These are phyloP conservation scores for Epinephelus coioides DNA, from an alignment of 2,797 vertebrate genomes.

Conservation along the genomic window DNA sequence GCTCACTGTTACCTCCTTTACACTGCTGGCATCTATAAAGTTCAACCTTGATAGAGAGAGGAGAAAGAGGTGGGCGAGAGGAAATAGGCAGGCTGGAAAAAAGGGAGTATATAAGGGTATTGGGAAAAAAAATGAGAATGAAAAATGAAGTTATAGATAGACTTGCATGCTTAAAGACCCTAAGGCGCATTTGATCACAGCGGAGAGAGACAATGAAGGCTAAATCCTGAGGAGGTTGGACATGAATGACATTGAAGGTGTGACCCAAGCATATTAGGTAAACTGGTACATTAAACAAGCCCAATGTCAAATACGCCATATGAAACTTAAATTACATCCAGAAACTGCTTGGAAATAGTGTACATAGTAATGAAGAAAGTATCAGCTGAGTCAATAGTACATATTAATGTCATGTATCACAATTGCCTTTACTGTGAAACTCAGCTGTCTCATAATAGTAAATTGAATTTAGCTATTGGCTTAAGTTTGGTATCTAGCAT, in stretches of 20 bases:
- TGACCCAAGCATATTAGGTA: slow-evolving; percentile 30
- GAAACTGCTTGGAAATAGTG: neutral
- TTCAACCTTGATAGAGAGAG: slow-evolving; percentile 84
- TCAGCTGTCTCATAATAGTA: neutral
- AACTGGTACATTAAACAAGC: slow-evolving; percentile 9
- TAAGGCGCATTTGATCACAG: slow-evolving; percentile 60
- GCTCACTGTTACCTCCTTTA: slow-evolving; percentile 77
- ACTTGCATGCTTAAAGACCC: slow-evolving; percentile 44
- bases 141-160: slow-evolving; percentile 64
- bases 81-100: slow-evolving; percentile 28
- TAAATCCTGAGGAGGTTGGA: slow-evolving; percentile 39
- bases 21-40: slow-evolving; percentile 83
- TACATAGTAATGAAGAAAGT: neutral
- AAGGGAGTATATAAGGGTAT: slow-evolving; percentile 26
- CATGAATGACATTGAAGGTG: slow-evolving; percentile 40
- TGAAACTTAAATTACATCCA: neutral
- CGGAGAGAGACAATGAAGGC: slow-evolving; percentile 56
- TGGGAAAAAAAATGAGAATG: slow-evolving; percentile 37
- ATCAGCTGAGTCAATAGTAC: neutral
- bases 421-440: neutral
- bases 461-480: neutral
- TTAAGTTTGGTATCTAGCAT: neutral
- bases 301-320: slow-evolving; percentile 7
- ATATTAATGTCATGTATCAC: neutral
- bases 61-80: slow-evolving; percentile 50